A percentile compares a stretch with the other conserved stretches of the same genome.
phyloP scores from a whole-genome alignment of 2,113 vertebrate genomes.

The Cyanoramphus novaezelandiae region DNA sequence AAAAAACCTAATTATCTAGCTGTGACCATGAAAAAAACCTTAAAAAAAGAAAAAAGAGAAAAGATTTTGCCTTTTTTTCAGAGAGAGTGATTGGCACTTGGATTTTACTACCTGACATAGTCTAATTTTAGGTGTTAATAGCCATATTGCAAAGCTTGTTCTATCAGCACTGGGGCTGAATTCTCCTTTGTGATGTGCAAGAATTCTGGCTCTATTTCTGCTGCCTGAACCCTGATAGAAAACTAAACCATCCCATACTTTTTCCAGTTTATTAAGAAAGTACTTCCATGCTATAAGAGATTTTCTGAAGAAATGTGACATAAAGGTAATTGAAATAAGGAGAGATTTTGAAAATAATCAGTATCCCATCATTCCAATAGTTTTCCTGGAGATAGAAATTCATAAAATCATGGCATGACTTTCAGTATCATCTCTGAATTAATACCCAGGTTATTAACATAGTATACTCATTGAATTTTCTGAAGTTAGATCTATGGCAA shows the following conservation, averaged over 20 bases:
- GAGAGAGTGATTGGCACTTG: not conserved
- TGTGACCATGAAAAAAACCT: not conserved
- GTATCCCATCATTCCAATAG: not conserved
- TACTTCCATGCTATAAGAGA: not conserved
- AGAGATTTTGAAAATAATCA: not conserved
- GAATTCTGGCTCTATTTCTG: not conserved
- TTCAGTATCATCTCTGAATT: not conserved
- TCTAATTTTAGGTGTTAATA: constrained; percentile 30
- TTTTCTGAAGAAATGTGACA: not conserved
- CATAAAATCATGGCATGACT: not conserved
- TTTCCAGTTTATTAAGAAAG: not conserved
- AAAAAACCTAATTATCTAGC: not conserved
- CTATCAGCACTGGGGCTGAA: not conserved
- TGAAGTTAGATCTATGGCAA: not conserved
- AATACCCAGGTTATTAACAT: not conserved
- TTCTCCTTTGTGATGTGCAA: not conserved
- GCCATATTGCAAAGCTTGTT: not conserved
- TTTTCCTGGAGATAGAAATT: not conserved
- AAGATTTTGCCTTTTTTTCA: not conserved
- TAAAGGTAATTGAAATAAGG: not conserved
- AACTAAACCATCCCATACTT: not conserved
- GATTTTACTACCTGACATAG: not conserved
- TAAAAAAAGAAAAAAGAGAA: not conserved
- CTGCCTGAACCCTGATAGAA: not conserved
- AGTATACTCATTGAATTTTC: not conserved